Base-by-base conservation (phyloP, 64 coral and sea anemone genomes). In the Montipora foliosa region DNA sequence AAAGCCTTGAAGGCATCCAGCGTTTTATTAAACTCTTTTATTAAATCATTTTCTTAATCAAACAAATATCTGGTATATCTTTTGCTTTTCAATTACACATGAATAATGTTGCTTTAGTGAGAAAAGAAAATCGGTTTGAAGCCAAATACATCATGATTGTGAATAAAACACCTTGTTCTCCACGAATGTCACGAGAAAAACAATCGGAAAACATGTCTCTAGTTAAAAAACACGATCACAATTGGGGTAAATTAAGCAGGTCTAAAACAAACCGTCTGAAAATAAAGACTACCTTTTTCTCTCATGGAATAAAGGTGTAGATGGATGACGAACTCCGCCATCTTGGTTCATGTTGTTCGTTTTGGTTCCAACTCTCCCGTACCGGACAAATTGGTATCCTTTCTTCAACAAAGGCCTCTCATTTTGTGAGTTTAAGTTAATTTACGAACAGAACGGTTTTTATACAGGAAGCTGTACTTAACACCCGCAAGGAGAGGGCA, bases 21-120 rank as follows among this genome's bases (percentile, higher is more conserved):
- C 15, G 37, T 71, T 86, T 50, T 71, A 86, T 86, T 47, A 84
- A 67, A 67, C 44, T 62, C 11, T 48, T 47, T 47, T 47, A 84
- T 67, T 84, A 48, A 84, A 84, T 84, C 64, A 86, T 86, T 86
- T 86, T 67, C 62, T 86, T 86, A 86, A 71, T 86, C 82, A 86
- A 86, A 71, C 44, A 86, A 8, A 86, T 71, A 71, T 70, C 64
- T 49, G 70, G 5, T 19, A 19, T 24, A 71, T 47, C 12, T 72
- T 6, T 86, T 86, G 66, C 82, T 13, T 1, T 22, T 71, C 82
- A 49, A 6, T 71, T 62, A 86, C 44, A 62, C 62, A 21, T 70
- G 82, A 71, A 86, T 37, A 47, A 16, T 12, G 61, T 11, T 11
- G 53, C 53, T 11, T 57, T 57, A 8, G 53, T 37, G 37, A 37